These are phyloP conservation scores for Pogona vitticeps DNA, from an alignment of 2,113 vertebrate genomes.

Conservation along the genomic window DNA sequence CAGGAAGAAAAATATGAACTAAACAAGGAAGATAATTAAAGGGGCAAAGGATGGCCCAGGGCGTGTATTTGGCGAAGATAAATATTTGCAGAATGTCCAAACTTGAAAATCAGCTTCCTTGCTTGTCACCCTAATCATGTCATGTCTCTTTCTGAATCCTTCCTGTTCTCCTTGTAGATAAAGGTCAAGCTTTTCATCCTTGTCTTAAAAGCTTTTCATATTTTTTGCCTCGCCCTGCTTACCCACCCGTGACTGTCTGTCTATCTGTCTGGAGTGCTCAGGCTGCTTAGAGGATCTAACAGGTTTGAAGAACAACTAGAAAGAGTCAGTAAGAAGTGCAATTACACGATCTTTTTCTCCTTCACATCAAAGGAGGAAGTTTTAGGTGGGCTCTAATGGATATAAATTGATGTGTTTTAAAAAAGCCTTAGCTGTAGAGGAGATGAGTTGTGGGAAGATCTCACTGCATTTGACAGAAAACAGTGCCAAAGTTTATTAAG, in stretches of 20 bases:
- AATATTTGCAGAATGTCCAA: conserved; percentile 15
- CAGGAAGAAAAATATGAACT: neutral
- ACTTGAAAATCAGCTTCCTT: conserved; percentile 24
- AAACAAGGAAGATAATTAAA: conserved; percentile 5
- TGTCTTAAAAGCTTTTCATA: conserved; percentile 27
- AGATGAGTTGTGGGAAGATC: neutral
- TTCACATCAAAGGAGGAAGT: conserved; percentile 11
- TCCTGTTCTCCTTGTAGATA: conserved; percentile 9
- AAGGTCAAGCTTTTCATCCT: conserved; percentile 12
- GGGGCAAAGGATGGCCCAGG: neutral
- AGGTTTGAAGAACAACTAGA: neutral
- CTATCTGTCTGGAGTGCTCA: neutral
- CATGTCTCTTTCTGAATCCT: conserved; percentile 8
- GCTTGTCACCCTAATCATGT: neutral
- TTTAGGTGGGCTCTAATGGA: neutral
- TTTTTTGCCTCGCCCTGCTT: neutral
- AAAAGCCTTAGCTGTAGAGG: neutral
- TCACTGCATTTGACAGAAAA: neutral
- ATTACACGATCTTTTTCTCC: neutral
- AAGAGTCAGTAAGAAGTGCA: neutral
- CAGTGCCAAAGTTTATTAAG: neutral
- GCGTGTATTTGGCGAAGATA: neutral
- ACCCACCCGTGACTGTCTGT: conserved; percentile 14
- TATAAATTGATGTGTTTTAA: neutral
- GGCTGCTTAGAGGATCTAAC: neutral